phyloP scores from a whole-genome alignment of 2,113 vertebrate species.

The Campylomormyrus numenius region DNA sequence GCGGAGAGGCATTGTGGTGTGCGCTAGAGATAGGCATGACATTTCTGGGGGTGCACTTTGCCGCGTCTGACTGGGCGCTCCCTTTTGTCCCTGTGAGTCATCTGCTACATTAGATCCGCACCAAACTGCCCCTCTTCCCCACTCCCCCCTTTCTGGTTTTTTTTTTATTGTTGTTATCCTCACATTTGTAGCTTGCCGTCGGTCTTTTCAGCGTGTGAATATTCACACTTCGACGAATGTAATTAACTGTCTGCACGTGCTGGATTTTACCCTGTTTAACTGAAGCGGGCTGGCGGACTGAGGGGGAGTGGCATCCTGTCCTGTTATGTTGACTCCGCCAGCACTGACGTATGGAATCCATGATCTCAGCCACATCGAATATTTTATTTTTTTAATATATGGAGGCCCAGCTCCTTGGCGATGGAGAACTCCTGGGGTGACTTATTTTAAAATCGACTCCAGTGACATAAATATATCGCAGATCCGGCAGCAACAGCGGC shows the following conservation, averaged over 20 bases:
- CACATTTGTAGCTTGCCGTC: not conserved
- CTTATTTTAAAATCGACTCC: not conserved
- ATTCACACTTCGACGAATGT: not conserved
- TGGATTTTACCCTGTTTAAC: not conserved
- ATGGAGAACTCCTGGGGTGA: not conserved
- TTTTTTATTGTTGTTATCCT: not conserved
- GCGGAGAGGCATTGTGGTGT: not conserved
- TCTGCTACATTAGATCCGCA: not conserved
- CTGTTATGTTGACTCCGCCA: not conserved
- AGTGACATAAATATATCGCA: not conserved
- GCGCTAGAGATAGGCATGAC: not conserved
- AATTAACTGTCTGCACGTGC: not conserved
- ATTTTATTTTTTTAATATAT: not conserved
- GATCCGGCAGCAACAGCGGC: not conserved
- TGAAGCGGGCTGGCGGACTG: not conserved
- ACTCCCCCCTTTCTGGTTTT: not conserved
- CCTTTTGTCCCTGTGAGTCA: slow-evolving; percentile 5
- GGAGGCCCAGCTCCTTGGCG: not conserved
- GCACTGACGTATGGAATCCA: not conserved
- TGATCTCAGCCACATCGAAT: not conserved
- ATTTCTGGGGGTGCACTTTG: slow-evolving; percentile 4
- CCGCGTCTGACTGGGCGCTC: not conserved
- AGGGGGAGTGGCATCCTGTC: not conserved
- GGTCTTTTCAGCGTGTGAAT: not conserved
- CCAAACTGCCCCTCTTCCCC: not conserved